These are phyloP conservation scores for chimpanzee (Pan troglodytes) DNA, from an alignment of 2,113 vertebrate genomes.

Conservation along the genomic window NHGRI_mPanTro3-v2.1_pri NC_072412.2:22770001-22770500, in stretches of 20 bases:
- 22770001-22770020: neutral
- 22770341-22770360: no score
- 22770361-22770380: no score
- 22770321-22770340: no score
- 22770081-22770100: neutral
- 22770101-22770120: neutral
- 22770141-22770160: slow-evolving; percentile 44
- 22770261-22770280: slow-evolving; percentile 64
- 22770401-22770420: no score
- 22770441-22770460: fast-evolving
- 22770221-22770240: slow-evolving; percentile 48
- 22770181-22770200: slow-evolving; percentile 41
- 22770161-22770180: slow-evolving; percentile 1
- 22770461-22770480: no score
- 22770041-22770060: neutral
- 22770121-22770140: neutral
- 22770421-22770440: no score
- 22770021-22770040: neutral
- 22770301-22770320: no score
- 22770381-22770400: no score
- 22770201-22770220: neutral
- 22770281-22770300: neutral
- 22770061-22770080: slow-evolving; percentile 27
- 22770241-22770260: slow-evolving; percentile 57
- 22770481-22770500: no score